These are phyloP conservation scores for Diplodus sargus DNA, from an alignment of 2,797 vertebrate genomes.

Conservation along the genomic window DNA sequence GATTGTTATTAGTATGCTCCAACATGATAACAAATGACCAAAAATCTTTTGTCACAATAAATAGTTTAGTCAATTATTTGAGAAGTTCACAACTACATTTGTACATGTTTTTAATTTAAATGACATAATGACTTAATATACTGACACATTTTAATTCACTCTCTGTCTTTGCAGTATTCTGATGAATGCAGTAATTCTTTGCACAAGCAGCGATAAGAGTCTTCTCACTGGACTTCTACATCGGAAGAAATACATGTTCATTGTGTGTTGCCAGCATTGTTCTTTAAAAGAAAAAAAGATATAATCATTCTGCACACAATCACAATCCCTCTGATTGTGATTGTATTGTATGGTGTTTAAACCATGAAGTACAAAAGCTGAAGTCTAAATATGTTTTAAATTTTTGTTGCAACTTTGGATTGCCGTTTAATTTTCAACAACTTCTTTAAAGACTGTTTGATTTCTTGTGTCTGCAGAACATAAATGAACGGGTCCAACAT, in stretches of 20 bases:
- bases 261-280: neutral
- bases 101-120: neutral
- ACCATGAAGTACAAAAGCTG: neutral
- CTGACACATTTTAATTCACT: neutral
- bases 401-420: neutral
- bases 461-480: slow-evolving; percentile 76
- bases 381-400: neutral
- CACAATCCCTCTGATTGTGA: neutral
- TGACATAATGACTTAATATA: neutral
- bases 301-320: neutral
- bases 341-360: neutral
- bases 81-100: neutral
- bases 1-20: no score
- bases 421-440: slow-evolving; percentile 8
- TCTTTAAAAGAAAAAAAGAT: neutral
- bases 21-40: neutral
- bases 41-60: neutral
- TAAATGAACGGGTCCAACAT: slow-evolving; percentile 78
- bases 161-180: neutral
- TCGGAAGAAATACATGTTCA: neutral
- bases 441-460: slow-evolving; percentile 62
- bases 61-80: neutral
- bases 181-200: neutral
- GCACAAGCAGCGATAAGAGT: neutral
- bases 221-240: neutral